Evolutionary conservation across 2,797 vertebrate genomes (phyloP), one percentile per base, ranked within the genome.

Genomic region (Coilia nasus): DNA sequence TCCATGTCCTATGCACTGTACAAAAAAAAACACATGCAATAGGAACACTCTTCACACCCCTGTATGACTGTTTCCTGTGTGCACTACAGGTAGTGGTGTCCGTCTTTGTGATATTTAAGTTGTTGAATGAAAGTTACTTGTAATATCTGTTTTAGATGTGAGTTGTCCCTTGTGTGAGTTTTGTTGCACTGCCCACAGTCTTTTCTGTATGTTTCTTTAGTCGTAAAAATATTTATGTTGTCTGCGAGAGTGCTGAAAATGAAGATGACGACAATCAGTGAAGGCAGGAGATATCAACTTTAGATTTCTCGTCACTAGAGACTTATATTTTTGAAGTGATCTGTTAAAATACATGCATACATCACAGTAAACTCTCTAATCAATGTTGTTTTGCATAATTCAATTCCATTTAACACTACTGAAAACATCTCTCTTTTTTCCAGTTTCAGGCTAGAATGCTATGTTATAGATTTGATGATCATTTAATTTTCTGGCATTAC

Each of bases 21-120:
- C 46, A 47, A 47, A 54, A 54, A 78, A 7, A 41, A 78, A 15
- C 19, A 41, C 71, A 44, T n/a, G n/a, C 71, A 78, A 78, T 78
- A 15, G 17, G 71, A 75, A 78, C 71, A 41, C 71, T 78, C 67
- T 15, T 78, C 19, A 44, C 31, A 78, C 10, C 71, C 71, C 15
- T 83, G 54, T 54, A 64, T 80, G 25, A 84, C 10, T 87, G 46
- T 59, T 41, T 31, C 19, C 57, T 82, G 6, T 71, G 50, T 87
- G 82, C 46, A n/a, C 35, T 6, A 31, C 19, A 7, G 19, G 5
- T 19, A 75, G 67, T 6, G 28, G 28, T 41, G 67, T 75, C 28
- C 35, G 17, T 75, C 15, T 75, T 28, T 75, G 17, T 59, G 41
- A 78, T 25, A 78, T 78, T 78, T 78, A 78, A 41, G 31, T 41